phyloP scores from a whole-genome alignment of 2,888 invertebrate species.

The Platycheirus albimanus region DNA sequence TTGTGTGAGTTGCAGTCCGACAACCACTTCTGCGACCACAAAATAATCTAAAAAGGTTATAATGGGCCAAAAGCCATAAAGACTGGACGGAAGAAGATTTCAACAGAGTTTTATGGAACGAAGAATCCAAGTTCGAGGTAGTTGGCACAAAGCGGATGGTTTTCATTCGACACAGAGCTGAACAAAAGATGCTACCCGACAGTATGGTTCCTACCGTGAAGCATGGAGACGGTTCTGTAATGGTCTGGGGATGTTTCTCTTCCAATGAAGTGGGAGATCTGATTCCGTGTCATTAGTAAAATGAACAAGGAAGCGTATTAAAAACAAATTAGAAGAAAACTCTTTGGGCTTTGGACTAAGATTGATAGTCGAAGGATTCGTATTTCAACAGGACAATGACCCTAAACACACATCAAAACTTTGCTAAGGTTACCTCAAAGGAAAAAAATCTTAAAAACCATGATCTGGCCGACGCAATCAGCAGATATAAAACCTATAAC shows the following conservation, averaged over 20 bases:
- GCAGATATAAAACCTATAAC: background rate
- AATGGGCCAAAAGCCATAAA: background rate
- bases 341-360: background rate
- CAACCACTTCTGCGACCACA: constrained; percentile 1
- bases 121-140: constrained; percentile 1
- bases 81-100: background rate
- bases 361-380: background rate
- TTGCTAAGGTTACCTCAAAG: background rate
- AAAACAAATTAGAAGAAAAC: background rate
- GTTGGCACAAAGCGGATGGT: background rate
- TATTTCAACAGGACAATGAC: background rate
- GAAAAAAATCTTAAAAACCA: background rate
- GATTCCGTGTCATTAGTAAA: background rate
- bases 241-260: background rate
- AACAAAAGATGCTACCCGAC: background rate
- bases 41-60: background rate
- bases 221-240: background rate
- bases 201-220: background rate
- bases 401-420: background rate
- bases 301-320: constrained; percentile 4
- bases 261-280: background rate
- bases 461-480: background rate
- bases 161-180: background rate
- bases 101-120: constrained; percentile 3
- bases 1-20: background rate